Base-by-base conservation (phyloP, 2,113 vertebrate species). In the Monopterus albus region DNA sequence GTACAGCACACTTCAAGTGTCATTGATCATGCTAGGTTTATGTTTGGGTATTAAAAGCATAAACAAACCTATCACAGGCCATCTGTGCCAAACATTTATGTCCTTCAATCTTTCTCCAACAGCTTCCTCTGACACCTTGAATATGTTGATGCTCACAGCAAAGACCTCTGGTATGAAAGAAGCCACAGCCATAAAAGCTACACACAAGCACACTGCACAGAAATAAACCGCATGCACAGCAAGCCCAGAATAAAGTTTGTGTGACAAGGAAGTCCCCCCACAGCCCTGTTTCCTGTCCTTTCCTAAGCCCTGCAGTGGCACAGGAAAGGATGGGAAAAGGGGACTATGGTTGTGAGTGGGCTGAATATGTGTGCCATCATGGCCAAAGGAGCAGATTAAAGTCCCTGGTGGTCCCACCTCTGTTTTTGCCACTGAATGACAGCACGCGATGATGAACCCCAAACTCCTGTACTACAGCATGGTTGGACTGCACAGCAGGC, bases 351-450 rank as follows among this genome's bases (percentile, higher is more conserved):
- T 4, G 61, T 36, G 72, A 82, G 75, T 36, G 79, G 61, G 59
- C 55, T 67, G 67, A 67, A 74, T 49, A 62, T 66, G 74, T 12
- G 51, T 67, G 71, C 65, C 72, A 67, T 72, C 43, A 21, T 46
- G 49, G 72, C 42, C 68, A 75, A 84, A 74, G 78, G 50, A 81
- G 50, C 63, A 75, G 74, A 83, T 76, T 71, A 57, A 67, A 69
- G 75, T 75, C 56, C 60, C 52, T 28, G 1, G 42, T 21, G 55
- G 55, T 60, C 33, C 66, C 8, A 5, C 65, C 42, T 67, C 40
- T 59, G 60, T 13, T 71, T 61, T 42, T 45, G 20, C 71, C 43
- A 42, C 40, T 38, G 59, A 36, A 67, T 55, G 59, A 85, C 62
- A 66, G 53, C 60, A 45, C 12, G 26, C 56, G 73, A 18, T 51